These are phyloP conservation scores for Dascillus cervinus DNA, from an alignment of 2,888 invertebrate species.

Conservation along the genomic window DNA sequence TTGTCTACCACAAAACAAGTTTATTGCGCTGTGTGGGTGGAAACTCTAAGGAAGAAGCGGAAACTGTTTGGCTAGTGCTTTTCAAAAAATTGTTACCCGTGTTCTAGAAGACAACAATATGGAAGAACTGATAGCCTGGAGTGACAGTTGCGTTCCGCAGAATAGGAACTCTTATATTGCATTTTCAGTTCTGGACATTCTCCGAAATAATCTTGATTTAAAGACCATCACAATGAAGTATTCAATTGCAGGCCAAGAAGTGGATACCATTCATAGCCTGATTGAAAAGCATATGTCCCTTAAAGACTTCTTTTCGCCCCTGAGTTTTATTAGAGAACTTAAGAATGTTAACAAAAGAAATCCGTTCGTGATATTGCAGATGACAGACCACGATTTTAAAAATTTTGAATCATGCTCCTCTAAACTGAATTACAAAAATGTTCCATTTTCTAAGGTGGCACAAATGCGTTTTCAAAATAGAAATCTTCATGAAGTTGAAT, in stretches of 20 bases:
- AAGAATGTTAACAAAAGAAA: conserved; percentile 5
- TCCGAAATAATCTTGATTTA: conserved; percentile 8
- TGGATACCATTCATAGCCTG: conserved; percentile 15
- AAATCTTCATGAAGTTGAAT: too few species aligned
- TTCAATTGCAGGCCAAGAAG: conserved; percentile 23
- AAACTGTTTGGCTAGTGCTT: conserved; percentile 21
- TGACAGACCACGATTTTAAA: background rate
- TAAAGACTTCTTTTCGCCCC: conserved; percentile 10
- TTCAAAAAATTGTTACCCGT: conserved; percentile 20
- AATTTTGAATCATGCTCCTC: background rate
- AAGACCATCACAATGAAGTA: conserved; percentile 19
- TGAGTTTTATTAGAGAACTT: conserved; percentile 6
- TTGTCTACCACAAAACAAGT: conserved; percentile 18
- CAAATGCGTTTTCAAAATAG: too few species aligned
- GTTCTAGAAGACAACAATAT: conserved; percentile 17
- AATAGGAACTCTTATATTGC: conserved; percentile 17
- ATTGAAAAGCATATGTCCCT: conserved; percentile 14
- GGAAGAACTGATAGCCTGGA: conserved; percentile 17
- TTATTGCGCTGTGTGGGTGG: conserved; percentile 24
- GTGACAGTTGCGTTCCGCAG: conserved; percentile 19
- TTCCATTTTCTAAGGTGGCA: conserved; percentile 4
- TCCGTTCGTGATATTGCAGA: conserved; percentile 3
- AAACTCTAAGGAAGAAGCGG: conserved; percentile 21
- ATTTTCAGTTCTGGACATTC: conserved; percentile 12
- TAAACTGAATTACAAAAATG: conserved; percentile 1